Conservation (phyloP, 2,888 invertebrate genomes). For the Coenonympha arcania region DNA sequence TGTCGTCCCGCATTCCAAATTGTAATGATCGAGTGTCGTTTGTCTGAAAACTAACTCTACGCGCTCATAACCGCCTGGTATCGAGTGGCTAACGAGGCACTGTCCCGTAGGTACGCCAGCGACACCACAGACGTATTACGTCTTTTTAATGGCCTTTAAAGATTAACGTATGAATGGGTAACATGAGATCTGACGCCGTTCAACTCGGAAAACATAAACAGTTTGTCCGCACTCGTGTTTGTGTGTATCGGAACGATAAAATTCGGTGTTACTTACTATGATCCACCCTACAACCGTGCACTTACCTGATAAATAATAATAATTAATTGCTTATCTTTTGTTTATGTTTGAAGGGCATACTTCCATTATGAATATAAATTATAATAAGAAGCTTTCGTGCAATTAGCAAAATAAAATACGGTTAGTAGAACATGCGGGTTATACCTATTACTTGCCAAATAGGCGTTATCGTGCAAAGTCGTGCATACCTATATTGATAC, state of each 20-base stretch:
- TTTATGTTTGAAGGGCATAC: too few species aligned
- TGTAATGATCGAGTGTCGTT: constrained; percentile 40
- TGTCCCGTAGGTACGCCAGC: constrained; percentile 64
- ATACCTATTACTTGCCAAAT: too few species aligned
- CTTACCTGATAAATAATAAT: too few species aligned
- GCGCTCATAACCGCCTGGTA: constrained; percentile 61
- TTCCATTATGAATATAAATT: too few species aligned
- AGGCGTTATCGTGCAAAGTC: too few species aligned
- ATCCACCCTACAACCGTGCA: constrained; percentile 1
- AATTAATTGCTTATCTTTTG: too few species aligned
- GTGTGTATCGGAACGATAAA: constrained; percentile 52
- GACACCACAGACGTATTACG: constrained; percentile 56
- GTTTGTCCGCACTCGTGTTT: constrained; percentile 44
- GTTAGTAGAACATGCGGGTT: too few species aligned
- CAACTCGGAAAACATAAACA: constrained; percentile 62
- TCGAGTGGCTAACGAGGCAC: constrained; percentile 68
- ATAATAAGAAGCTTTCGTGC: too few species aligned
- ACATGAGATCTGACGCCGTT: constrained; percentile 58
- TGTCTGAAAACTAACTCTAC: constrained; percentile 40
- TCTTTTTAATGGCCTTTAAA: constrained; percentile 67
- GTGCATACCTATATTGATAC: too few species aligned
- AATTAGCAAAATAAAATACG: too few species aligned
- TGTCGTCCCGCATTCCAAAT: constrained; percentile 41
- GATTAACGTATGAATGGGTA: constrained; percentile 70
- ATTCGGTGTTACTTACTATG: constrained; percentile 52